Base-by-base conservation (phyloP, 1,140 invertebrate genomes). In the Coelopa frigida region DNA sequence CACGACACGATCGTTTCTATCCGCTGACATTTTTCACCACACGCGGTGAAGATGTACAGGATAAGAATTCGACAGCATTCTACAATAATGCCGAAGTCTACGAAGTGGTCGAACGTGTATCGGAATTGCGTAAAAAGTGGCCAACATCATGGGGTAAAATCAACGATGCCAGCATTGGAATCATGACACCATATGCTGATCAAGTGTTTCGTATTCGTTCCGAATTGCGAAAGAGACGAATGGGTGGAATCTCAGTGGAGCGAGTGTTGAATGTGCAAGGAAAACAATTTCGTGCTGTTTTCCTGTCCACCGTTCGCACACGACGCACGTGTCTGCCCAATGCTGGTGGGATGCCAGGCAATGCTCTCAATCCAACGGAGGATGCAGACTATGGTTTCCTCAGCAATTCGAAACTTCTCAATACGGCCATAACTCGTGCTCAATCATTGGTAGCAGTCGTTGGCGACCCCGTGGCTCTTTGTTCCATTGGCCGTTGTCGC, bases 241-340 rank as follows among this genome's bases (percentile, higher is more conserved):
- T 91, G 58, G 78, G 77, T 45, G 81, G 83, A 31, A 82, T 93
- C 23, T 87, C 84, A 5, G 89, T 92, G 2, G 89, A 92, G 63
- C 72, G 88, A 48, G 87, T 92, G 8, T 72, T 89, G 1, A 93
- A 93, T 71, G 87, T 91, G 1, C 89, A 93, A 73, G 87, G 87
- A 65, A 92, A 92, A 65, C 87, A 93, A 68, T 94, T 92, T 59
- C 75, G 87, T 8, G 87, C 85, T 1, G 82, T 93, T 22, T 85
- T 94, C 53, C 71, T 93, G 27, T 89, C 85, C 17, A 90, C 87
- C 0, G 89, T 93, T 1, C 73, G 89, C 5, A 92, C 88, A 1
- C 70, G 84, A 33, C 73, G 80, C 42, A 87, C 84, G 2, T 89
- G 85, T 63, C 72, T 64, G 72, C 70, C 60, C 3, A 57, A 61